Base-by-base conservation (phyloP, 1,140 invertebrate genomes). In the Ceratina calcarata region DNA sequence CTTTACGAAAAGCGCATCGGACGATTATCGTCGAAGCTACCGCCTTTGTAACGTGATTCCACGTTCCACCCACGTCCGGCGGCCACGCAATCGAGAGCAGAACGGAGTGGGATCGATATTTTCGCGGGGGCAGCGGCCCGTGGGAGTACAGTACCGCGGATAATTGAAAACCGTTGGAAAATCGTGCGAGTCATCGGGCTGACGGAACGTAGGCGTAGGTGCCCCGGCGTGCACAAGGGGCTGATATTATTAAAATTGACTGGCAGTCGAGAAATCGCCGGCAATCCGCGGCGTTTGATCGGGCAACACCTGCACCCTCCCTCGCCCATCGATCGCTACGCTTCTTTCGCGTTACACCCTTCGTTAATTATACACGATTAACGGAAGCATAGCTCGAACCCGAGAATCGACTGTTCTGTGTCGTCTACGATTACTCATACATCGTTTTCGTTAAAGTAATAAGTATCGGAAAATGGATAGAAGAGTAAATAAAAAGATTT, bases 221-320 rank as follows among this genome's bases (percentile, higher is more conserved):
- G 37, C 37, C 37, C 37, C 10, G 37, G 10, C 53, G 60, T 60
- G 15, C 49, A 24, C 27, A n/a, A 65, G 22, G 51, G 68, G 57
- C 72, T 87, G 78, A 74, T 86, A 88, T 89, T 87, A 90, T 88
- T 90, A 89, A 90, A 90, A 89, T 90, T 87, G 89, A 90, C 87
- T 85, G 64, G 62, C 74, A 79, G 81, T 61, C 78, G 78, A 85
- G 84, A 87, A 89, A 90, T 89, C 85, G 89, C 82, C 78, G 88
- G 88, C 85, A 90, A 90, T 90, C 89, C 66, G 61, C 80, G 51
- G 37, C 78, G 80, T 89, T 90, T 89, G 83, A 89, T 90, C 87
- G 81, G 81, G 77, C 80, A 86, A 81, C 89, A 90, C 88, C 89
- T 89, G 88, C 88, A 73, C 62, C 60, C 72, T 72, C 71, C 78